Base-by-base conservation (phyloP, 2,797 vertebrate genomes). In the Pipistrellus kuhlii region DNA sequence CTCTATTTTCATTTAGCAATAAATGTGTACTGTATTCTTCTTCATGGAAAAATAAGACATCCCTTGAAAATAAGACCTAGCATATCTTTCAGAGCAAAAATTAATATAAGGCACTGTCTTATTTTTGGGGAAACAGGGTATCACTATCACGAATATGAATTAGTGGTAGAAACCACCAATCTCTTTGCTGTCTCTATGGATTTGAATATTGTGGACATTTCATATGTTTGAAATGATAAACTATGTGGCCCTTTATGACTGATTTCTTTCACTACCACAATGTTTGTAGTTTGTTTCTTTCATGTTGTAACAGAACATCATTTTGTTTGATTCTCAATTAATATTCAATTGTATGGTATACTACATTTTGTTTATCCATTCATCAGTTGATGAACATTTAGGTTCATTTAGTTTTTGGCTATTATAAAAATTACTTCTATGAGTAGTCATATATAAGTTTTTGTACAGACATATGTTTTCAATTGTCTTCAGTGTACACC, bases 271-370 rank as follows among this genome's bases (percentile, higher is more conserved):
- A 77, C 25, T 64, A 85, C 18, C 30, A 1, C 35, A 35, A 41
- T 2, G 5, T 85, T 88, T 89, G 8, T 44, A 72, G 35, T 92
- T 85, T 76, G 1, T 92, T 89, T 76, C 2, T 55, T 44, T 14
- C 8, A 38, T 69, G 8, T 48, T 62, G 8, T 72, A 64, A 32
- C 8, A 55, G 11, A 57, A 21, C 5, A 85, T 83, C 17, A 41
- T 82, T 94, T 23, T 93, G 38, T 91, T 68, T 89, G 86, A 32
- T 87, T 84, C 3, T 30, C 25, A 30, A 85, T n/a, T 44, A 85
- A 72, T 83, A 85, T 86, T 80, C 35, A 55, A 55, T 62, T 35
- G 4, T 62, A 55, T 83, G 14, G 0, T 53, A 53, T 75, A 53
- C 25, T 12, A 83, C 18, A 62, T 38, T 62, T 23, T 85, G 15